Base-by-base conservation (phyloP, 1,140 invertebrate species). In the Hetaerina americana region DNA sequence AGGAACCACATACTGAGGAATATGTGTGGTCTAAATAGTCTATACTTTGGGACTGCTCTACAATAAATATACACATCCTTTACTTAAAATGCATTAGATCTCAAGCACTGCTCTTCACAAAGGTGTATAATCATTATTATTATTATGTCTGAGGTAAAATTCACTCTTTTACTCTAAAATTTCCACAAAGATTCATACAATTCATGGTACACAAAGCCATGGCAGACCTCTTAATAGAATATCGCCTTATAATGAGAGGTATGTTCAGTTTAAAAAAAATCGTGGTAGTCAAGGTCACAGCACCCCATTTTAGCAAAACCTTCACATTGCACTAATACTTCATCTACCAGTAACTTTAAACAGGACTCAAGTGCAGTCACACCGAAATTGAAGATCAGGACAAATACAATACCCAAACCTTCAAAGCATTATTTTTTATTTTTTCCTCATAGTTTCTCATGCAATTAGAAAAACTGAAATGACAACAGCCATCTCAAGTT, bases 361-460 rank as follows among this genome's bases (percentile, higher is more conserved):
- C 40, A 57, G 40, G 40, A 57, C 40, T 57, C 40, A n/a, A 57
- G 40, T 57, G 40, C 40, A 57, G 40, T 57, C 40, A 57, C 40
- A 57, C 40, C 40, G 22, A 57, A 57, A 57, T n/a, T 57, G 40
- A 57, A 57, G 40, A 57, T 57, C 40, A 57, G 40, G 40, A 57
- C 40, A 57, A 57, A 5, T 57, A 57, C 40, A 57, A 57, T 57
- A 57, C 15, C 40, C 40, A 57, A 57, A 57, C 40, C 40, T 57
- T 57, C 40, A 57, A 57, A 57, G 40, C 40, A 57, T 57, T 57
- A 57, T 57, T 57, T 57, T 57, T 57, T 57, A 57, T 57, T 57
- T 18, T 57, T 57, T n/a, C 40, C 22, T 57, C 40, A 57, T 18
- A 18, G 40, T 57, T 57, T 57, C 40, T 57, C 40, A 57, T 57